A percentile compares a stretch with the other conserved stretches of the same genome.
phyloP scores from a whole-genome alignment of 2,113 vertebrate species.

The Pachypanchax playfairii region DNA sequence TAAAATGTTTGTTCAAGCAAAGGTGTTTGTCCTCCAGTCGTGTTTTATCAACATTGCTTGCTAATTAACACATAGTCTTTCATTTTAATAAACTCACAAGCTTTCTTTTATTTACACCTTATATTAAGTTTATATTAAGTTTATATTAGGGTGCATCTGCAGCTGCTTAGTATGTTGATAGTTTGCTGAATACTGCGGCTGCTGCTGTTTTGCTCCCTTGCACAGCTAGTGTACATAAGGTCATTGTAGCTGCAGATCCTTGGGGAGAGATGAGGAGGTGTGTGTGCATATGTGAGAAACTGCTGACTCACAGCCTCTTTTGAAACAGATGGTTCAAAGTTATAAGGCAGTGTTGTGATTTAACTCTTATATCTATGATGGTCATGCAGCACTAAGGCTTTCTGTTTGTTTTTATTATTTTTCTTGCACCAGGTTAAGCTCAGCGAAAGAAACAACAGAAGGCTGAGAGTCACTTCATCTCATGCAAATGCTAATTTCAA shows the following conservation, averaged over 20 bases:
- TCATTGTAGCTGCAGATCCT: slow-evolving; percentile 16
- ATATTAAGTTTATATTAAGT: background rate
- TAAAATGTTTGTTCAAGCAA: too few relatives aligned
- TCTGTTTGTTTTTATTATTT: background rate
- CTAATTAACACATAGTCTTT: too few relatives aligned
- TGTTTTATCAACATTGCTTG: too few relatives aligned
- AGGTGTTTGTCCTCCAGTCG: too few relatives aligned
- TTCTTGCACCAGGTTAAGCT: background rate
- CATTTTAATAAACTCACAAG: too few relatives aligned
- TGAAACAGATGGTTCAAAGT: slow-evolving; percentile 11
- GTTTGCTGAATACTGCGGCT: slow-evolving; percentile 24
- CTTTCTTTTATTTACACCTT: background rate
- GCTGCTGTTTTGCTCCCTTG: slow-evolving; percentile 14
- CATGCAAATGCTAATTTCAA: too few relatives aligned
- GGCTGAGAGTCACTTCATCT: background rate
- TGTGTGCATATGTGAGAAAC: slow-evolving; percentile 21
- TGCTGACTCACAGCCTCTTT: slow-evolving; percentile 19
- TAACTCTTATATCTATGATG: background rate
- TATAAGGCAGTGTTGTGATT: slow-evolving; percentile 2
- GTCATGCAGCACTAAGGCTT: background rate
- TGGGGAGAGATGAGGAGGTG: slow-evolving; percentile 3
- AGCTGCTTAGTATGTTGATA: background rate
- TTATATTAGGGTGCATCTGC: background rate
- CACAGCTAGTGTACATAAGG: slow-evolving; percentile 8
- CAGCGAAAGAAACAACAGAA: background rate